Conservation (phyloP, 1,140 invertebrate genomes). For the Scaptomyza graminum region DNA sequence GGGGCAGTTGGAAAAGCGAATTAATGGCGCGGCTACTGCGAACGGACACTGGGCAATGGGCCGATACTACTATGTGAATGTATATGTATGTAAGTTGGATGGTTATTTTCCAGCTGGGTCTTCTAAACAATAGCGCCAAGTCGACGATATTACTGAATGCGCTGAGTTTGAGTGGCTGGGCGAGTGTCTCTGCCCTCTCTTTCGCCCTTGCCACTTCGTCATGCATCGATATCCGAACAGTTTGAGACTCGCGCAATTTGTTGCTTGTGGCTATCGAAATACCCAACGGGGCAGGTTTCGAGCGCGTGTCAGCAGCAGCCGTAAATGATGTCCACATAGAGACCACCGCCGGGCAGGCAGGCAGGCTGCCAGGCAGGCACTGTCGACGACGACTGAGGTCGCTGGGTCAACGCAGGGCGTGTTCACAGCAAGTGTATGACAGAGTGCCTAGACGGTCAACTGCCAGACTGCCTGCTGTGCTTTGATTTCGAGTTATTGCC, state of each 20-base stretch:
- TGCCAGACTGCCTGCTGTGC: constrained; percentile 58
- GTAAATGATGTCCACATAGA: constrained; percentile 71
- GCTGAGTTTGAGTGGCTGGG: not conserved
- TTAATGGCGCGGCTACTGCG: constrained; percentile 32
- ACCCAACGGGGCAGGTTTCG: constrained; percentile 60
- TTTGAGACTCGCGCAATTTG: constrained; percentile 64
- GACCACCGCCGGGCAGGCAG: constrained; percentile 29
- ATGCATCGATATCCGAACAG: constrained; percentile 20
- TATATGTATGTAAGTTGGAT: constrained; percentile 28
- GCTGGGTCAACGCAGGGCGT: constrained; percentile 14
- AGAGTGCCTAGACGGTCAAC: constrained; percentile 51
- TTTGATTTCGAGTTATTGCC: constrained; percentile 79
- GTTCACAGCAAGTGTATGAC: constrained; percentile 53
- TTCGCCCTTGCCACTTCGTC: not conserved
- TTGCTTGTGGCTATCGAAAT: constrained; percentile 56
- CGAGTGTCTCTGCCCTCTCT: not conserved
- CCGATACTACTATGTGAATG: not conserved
- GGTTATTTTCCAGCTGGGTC: constrained; percentile 61
- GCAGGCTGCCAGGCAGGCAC: no score
- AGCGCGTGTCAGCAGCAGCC: constrained; percentile 75
- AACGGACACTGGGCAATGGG: not conserved
- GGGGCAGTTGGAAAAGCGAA: constrained; percentile 9
- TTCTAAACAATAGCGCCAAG: constrained; percentile 71
- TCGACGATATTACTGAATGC: constrained; percentile 58
- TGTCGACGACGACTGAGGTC: constrained; percentile 2